Conservation (phyloP, 2,888 invertebrate genomes). For the Patella depressa region DNA sequence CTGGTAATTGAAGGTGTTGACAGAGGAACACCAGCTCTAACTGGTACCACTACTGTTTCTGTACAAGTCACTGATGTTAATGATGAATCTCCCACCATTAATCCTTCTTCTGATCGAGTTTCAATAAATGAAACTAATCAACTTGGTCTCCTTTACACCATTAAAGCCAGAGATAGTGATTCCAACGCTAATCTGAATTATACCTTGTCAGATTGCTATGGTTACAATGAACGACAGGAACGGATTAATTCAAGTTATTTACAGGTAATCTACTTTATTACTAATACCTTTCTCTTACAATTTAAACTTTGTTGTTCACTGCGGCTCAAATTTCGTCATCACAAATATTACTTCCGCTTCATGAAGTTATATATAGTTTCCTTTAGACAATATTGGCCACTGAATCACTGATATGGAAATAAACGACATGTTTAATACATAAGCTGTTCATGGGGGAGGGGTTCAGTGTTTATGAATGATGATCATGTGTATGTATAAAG, state of each 20-base stretch:
- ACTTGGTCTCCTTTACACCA: constrained; percentile 75
- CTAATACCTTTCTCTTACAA: not conserved
- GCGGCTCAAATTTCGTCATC: no score
- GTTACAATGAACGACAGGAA: constrained; percentile 37
- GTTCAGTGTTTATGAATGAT: no score
- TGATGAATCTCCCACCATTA: constrained; percentile 86
- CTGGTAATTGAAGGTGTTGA: constrained; percentile 63
- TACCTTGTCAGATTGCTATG: constrained; percentile 72
- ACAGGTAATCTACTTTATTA: not conserved
- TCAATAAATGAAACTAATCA: constrained; percentile 27
- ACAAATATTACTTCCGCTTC: no score
- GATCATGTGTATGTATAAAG: no score
- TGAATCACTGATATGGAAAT: no score
- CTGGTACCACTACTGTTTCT: constrained; percentile 46
- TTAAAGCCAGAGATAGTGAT: constrained; percentile 74
- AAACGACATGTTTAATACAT: no score
- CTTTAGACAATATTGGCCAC: not conserved
- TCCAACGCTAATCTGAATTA: constrained; percentile 78
- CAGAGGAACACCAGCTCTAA: constrained; percentile 46
- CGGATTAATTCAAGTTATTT: not conserved
- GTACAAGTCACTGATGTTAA: constrained; percentile 92
- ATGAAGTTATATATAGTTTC: no score
- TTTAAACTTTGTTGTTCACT: not conserved
- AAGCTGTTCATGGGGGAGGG: no score
- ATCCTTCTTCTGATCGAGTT: not conserved